A percentile compares a stretch with the other conserved stretches of the same genome.
phyloP scores from a whole-genome alignment of 1,140 invertebrate species.

The Brachionus paranguensis region DNA sequence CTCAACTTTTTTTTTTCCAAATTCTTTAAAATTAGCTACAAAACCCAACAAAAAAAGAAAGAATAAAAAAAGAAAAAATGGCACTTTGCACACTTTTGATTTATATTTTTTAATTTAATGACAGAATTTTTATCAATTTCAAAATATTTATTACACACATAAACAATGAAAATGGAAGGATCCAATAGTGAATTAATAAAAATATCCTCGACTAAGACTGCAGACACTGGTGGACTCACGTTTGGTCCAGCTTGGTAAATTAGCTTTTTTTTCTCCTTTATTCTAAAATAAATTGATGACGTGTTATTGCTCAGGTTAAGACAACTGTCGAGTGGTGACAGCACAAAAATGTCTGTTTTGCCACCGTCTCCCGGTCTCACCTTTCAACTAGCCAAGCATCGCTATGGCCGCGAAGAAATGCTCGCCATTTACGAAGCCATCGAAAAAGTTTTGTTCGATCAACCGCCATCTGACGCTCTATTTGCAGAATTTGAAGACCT shows the following conservation, averaged over 20 bases:
- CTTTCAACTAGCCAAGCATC: constrained; percentile 65
- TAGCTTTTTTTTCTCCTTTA: neutral
- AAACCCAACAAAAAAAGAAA: neutral
- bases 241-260: constrained; percentile 39
- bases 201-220: neutral
- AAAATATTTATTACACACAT: neutral
- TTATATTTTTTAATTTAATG: constrained; percentile 16
- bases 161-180: constrained; percentile 39
- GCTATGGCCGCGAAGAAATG: constrained; percentile 82
- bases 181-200: constrained; percentile 29
- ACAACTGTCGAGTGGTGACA: constrained; percentile 34
- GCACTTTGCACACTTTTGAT: neutral
- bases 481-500: constrained; percentile 62
- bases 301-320: neutral
- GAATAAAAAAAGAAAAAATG: neutral
- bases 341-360: constrained; percentile 5
- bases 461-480: constrained; percentile 59
- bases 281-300: neutral
- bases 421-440: constrained; percentile 63
- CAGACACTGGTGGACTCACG: constrained; percentile 23
- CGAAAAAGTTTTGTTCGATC: constrained; percentile 60
- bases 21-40: neutral
- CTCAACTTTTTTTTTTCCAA: neutral
- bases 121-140: constrained; percentile 1
- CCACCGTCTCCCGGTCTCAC: constrained; percentile 37